Conservation (phyloP, 2,888 invertebrate species). For the Temnothorax ravouxi region DNA sequence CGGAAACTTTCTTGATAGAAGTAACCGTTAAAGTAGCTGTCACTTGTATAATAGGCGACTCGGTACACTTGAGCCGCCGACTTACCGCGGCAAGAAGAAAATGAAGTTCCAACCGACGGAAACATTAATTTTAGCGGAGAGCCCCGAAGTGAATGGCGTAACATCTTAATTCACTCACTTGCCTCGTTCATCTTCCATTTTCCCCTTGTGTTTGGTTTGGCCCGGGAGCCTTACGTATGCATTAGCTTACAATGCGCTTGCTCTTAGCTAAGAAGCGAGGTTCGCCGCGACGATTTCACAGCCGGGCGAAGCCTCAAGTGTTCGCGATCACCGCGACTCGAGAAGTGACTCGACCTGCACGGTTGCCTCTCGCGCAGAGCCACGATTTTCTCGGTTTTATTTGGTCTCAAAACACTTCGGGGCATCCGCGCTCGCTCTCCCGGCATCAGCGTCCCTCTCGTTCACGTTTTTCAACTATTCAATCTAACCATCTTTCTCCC, state of each 20-base stretch:
- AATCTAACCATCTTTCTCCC: constrained; percentile 17
- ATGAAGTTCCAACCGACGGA: constrained; percentile 32
- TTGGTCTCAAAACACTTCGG: constrained; percentile 74
- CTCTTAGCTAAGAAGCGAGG: constrained; percentile 13
- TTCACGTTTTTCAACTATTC: constrained; percentile 27
- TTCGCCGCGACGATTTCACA: constrained; percentile 34
- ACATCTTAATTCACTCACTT: constrained; percentile 37
- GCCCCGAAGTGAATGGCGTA: constrained; percentile 22
- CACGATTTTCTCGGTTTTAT: constrained; percentile 69
- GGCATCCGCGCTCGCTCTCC: constrained; percentile 53
- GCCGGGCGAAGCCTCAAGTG: not conserved
- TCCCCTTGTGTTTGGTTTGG: constrained; percentile 34
- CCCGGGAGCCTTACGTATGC: constrained; percentile 25
- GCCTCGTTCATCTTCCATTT: constrained; percentile 39
- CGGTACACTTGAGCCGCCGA: constrained; percentile 23
- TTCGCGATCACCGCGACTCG: constrained; percentile 46
- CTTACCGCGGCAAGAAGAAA: constrained; percentile 15
- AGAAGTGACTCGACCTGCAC: constrained; percentile 59
- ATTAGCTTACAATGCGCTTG: constrained; percentile 35
- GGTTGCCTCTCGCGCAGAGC: constrained; percentile 22
- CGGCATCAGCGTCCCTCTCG: constrained; percentile 65
- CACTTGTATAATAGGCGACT: constrained; percentile 28
- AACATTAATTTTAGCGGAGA: constrained; percentile 46
- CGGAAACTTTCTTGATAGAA: constrained; percentile 22
- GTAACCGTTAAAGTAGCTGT: constrained; percentile 28